Percentiles rank a stretch among this genome's conserved stretches.
These are phyloP conservation scores for Geophilus truncorum DNA, from an alignment of 2,888 invertebrate genomes.

Conservation along the genomic window DNA sequence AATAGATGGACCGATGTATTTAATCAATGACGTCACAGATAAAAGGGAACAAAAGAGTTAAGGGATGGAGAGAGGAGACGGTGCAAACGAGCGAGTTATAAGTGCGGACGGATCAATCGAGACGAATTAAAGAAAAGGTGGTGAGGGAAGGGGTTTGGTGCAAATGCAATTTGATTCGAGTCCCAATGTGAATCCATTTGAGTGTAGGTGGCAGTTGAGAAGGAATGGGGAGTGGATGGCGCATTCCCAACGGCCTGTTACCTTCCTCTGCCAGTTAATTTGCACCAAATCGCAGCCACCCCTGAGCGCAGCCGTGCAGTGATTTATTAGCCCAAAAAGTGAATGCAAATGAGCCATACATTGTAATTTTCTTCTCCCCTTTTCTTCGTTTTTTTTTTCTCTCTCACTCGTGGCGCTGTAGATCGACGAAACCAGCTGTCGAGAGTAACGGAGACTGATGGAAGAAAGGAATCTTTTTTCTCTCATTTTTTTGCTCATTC, in stretches of 20 bases:
- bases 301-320: constrained; percentile 29
- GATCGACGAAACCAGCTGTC: constrained; percentile 30
- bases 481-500: not conserved
- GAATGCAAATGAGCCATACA: constrained; percentile 35
- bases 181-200: constrained; percentile 4
- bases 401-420: not conserved
- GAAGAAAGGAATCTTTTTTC: constrained; percentile 19
- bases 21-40: constrained; percentile 23
- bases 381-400: not conserved
- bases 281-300: constrained; percentile 30
- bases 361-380: constrained; percentile 32
- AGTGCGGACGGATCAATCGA: constrained; percentile 18
- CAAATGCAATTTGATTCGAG: constrained; percentile 28
- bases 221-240: constrained; percentile 23
- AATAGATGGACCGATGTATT: constrained; percentile 10
- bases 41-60: constrained; percentile 20
- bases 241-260: constrained; percentile 23
- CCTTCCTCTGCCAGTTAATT: constrained; percentile 33
- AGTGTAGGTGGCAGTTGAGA: constrained; percentile 27
- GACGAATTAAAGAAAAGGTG: constrained; percentile 10
- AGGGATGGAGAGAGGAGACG: not conserved
- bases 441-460: constrained; percentile 33
- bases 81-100: constrained; percentile 6
- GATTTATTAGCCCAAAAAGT: constrained; percentile 34
- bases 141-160: constrained; percentile 25